Base-by-base conservation (phyloP, 2,113 vertebrate genomes). In the Argyrosomus japonicus region DNA sequence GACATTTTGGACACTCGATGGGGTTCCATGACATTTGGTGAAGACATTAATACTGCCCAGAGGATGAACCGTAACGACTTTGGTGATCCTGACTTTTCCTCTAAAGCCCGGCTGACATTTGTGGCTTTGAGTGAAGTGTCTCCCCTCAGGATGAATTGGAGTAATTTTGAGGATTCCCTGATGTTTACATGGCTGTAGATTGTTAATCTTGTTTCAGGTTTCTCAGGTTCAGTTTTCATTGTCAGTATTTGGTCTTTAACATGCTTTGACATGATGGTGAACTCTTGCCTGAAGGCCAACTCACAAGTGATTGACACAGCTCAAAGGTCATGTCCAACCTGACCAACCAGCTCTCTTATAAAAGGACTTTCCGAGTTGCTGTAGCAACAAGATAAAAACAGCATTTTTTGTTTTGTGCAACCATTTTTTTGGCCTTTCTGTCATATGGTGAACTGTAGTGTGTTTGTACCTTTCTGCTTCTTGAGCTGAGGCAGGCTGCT, bases 401-500 rank as follows among this genome's bases (percentile, higher is more conserved):
- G 29, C 12, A 63, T n/a, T 43, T 21, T 40, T 15, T 62, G 2
- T 56, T 36, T 57, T 21, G 14, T 25, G 5, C 6, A 10, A 50
- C 25, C 1, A 27, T 29, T n/a, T 43, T 36, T 40, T 32, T 56
- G 2, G 1, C 5, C 27, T 58, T 8, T 17, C 5, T 5, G n/a
- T 45, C n/a, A 54, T 3, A 12, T 4, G 32, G 48, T 58, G 13
- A 60, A 60, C 8, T 56, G 12, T 7, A 23, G 12, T 51, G 19
- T 48, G 15, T 57, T 79, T 69, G 56, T 96, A 99, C 98, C 98
- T 96, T 98, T 99, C 93, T 99, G 97, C 68, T 97, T 97, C 94
- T 99, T 99, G 91, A 98, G 93, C 84, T 99, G 98, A 70, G 98
- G 98, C 88, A 99, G 95, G 92, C 95, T 99, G 96, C 97, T 98